phyloP scores from a whole-genome alignment of 2,888 invertebrate genomes.

The Phyto melanocephala region DNA sequence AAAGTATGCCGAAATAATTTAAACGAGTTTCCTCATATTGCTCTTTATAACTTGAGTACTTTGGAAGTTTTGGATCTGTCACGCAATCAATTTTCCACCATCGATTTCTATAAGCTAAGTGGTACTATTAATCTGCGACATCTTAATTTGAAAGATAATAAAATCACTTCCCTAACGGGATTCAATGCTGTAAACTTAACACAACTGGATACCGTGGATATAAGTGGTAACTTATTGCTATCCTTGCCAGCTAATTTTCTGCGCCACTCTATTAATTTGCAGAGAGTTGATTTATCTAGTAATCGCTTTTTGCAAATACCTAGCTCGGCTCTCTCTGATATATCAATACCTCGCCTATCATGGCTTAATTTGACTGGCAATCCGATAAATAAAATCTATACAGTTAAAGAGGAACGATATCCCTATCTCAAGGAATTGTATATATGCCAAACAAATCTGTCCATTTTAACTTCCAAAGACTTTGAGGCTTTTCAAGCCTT shows the following conservation, averaged over 20 bases:
- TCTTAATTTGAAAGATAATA: conserved; percentile 87
- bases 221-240: conserved; percentile 87
- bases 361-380: conserved; percentile 92
- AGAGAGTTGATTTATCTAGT: conserved; percentile 87
- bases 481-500: conserved; percentile 90
- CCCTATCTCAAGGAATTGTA: conserved; percentile 90
- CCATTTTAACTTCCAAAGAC: conserved; percentile 90
- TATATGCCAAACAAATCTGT: conserved; percentile 88
- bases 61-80: conserved; percentile 86
- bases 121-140: conserved; percentile 87
- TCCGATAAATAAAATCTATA: conserved; percentile 86
- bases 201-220: conserved; percentile 86
- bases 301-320: conserved; percentile 91
- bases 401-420: conserved; percentile 85
- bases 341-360: conserved; percentile 85
- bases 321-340: conserved; percentile 85
- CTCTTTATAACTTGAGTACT: conserved; percentile 86
- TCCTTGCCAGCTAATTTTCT: conserved; percentile 90
- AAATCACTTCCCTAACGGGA: conserved; percentile 86
- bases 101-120: conserved; percentile 88
- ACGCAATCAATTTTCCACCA: conserved; percentile 83
- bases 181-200: conserved; percentile 88
- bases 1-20: conserved; percentile 87
- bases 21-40: conserved; percentile 88
- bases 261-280: conserved; percentile 84